Evolutionary conservation across 2,888 invertebrate species (phyloP), one percentile per base, ranked within the genome.

Genomic region (Melanargia galathea): DNA sequence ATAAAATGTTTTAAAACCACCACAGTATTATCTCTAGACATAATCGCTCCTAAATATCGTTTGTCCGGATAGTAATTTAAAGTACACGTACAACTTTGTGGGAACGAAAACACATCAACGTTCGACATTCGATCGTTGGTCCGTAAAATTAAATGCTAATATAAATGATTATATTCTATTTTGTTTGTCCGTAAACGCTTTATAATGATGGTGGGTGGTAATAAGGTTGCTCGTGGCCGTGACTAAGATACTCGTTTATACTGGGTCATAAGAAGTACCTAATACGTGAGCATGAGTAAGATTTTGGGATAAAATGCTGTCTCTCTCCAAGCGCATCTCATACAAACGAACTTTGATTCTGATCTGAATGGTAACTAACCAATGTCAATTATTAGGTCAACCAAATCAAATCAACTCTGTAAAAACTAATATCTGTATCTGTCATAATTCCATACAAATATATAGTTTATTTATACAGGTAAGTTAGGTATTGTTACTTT

Each of bases 71-170:
- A 61, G 68, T 68, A 71, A 73, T 72, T 71, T 71, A 62, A 54
- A 62, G 24, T 65, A 7, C 30, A 7, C 30, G 30, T 30, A 30
- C 8, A 64, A 66, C 20, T 65, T 70, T 72, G 75, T 73, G 75
- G 74, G 75, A 73, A 73, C 67, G 60, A 60, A 65, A 65, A 65
- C 69, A 70, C 65, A 73, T 72, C 70, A 69, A 67, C n/a, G 69
- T 74, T 79, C 78, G 79, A 78, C 79, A 81, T 71, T 69, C 69
- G 80, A 80, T 78, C 88, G 80, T 81, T 85, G 79, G 86, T 76
- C 84, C 82, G 83, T 86, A 81, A 90, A 90, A 90, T 90, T 88
- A 91, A 90, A 91, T 91, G 90, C 87, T 90, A 90, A 91, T 90
- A 87, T 79, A 81, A 52, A 83, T 86, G 78, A 85, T 86, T 84